Evolutionary conservation across 2,797 vertebrate species (phyloP), one percentile per base, ranked within the genome.

Genomic region (Chrysolophus pictus): DNA sequence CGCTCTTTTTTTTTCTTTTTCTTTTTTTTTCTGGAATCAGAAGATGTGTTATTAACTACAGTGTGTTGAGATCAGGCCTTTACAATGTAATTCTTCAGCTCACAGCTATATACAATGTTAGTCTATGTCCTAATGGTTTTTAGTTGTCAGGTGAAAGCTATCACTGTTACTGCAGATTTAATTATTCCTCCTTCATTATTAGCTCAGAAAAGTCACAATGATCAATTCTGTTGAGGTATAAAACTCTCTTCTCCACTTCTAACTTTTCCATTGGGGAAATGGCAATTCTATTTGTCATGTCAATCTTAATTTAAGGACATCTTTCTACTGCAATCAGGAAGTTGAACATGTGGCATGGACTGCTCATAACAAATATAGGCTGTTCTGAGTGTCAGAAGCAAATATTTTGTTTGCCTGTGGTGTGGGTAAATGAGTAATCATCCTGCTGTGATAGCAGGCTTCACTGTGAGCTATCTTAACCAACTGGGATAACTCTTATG

Each of bases 41-140:
- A 29, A 87, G 68, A 31, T 62, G 23, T 65, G 39, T 83, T 94
- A 77, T 88, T 90, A 91, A 85, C 49, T 91, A 26, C 8, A 81
- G 11, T 14, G 1, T 71, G 42, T 39, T 71, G 49, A 69, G 56
- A 83, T 87, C 29, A 84, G 44, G 6, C 37, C 23, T n/a, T 81
- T 88, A 58, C 35, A 44, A 11, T 17, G 14, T 35, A 46, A 3
- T 87, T 33, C 58, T 84, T 86, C 29, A 71, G 19, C 53, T 76
- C 71, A 76, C n/a, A 65, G n/a, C 37, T 74, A 9, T 44, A 22
- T 4, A 2, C 6, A 70, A 22, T 65, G 16, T 59, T 87, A 77
- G 24, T 28, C 49, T 70, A 11, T 11, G 6, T 68, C 49, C n/a
- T 84, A 42, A 64, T n/a, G 37, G 41, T 75, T 86, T 58, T 84